Evolutionary conservation across 2,113 vertebrate species (phyloP), one percentile per base, ranked within the genome.

Genomic region (Polypterus senegalus): DNA sequence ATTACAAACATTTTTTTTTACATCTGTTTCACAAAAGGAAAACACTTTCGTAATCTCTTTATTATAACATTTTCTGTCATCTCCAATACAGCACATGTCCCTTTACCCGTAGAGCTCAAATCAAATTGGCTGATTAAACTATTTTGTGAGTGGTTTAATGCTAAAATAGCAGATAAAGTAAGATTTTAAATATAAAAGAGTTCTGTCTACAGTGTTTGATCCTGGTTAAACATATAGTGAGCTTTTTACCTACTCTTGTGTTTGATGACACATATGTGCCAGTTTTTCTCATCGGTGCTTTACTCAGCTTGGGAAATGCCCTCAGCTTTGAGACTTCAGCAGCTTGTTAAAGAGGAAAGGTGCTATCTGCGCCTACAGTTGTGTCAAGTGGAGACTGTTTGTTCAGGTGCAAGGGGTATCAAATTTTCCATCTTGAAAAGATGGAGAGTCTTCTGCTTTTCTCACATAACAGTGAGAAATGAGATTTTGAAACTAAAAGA

Each of bases 401-500:
- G 72, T 70, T 70, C 75, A 79, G 70, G 66, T 76, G 66, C 68
- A 62, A 58, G 56, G 57, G 48, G 61, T 70, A 10, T 68, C 63
- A 54, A 56, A 67, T 63, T 67, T 61, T 57, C 51, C 6, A 46
- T 43, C 67, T 58, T 61, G 59, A 56, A 57, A 58, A 57, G 4
- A 59, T 27, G 58, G 11, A 51, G 10, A 49, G 55, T 47, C 49
- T 60, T 67, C 59, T 63, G 60, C 47, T 52, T 5, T 53, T 44
- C 65, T 62, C 65, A 9, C 62, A 67, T 76, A 68, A 66, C 84
- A 81, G 74, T 44, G 62, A 69, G 68, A 65, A 64, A 62, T 66
- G 47, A 79, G 70, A 80, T 84, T 81, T 83, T 71, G 69, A 70
- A 58, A 71, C 69, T 77, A 58, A 49, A 65, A 71, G 79, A 77